phyloP scores from a whole-genome alignment of 2,113 vertebrate genomes.

The Planiliza haematocheilus region DNA sequence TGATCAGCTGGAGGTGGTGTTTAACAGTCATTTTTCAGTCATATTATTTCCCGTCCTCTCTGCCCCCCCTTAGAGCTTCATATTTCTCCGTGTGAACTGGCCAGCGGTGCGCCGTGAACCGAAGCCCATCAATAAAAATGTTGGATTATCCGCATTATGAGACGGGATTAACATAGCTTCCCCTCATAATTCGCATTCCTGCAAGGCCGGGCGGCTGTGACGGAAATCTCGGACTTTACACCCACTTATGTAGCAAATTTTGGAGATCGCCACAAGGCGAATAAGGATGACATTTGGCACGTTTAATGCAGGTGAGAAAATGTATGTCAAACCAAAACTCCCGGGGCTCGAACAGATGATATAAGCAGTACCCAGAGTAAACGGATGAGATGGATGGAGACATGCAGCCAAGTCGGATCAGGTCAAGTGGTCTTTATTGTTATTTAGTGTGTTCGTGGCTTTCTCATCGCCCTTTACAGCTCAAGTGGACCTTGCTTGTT shows the following conservation, averaged over 20 bases:
- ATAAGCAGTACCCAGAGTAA: constrained; percentile 18
- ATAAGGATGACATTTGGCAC: not conserved
- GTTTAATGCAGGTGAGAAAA: too few relatives aligned
- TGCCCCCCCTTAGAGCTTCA: constrained; percentile 10
- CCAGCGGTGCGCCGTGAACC: constrained; percentile 17
- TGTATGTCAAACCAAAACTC: not conserved
- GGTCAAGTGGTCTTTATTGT: constrained; percentile 73
- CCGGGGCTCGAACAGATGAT: not conserved
- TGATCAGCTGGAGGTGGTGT: not conserved
- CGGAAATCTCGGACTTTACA: constrained; percentile 8
- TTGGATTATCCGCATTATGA: constrained; percentile 74
- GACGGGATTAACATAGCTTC: constrained; percentile 69
- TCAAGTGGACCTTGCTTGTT: constrained; percentile 7
- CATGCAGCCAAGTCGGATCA: constrained; percentile 47
- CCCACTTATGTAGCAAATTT: not conserved
- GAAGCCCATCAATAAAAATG: constrained; percentile 58
- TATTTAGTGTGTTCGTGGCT: constrained; percentile 53
- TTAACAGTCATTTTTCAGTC: not conserved
- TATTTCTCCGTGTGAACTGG: constrained; percentile 53
- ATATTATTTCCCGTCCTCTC: not conserved
- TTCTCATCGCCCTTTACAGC: constrained; percentile 46
- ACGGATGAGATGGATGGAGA: constrained; percentile 34
- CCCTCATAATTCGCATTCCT: constrained; percentile 63
- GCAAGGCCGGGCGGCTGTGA: not conserved
- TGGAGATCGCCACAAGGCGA: not conserved